Conservation (phyloP, 2,888 invertebrate genomes). For the Parasteatoda lunata region DNA sequence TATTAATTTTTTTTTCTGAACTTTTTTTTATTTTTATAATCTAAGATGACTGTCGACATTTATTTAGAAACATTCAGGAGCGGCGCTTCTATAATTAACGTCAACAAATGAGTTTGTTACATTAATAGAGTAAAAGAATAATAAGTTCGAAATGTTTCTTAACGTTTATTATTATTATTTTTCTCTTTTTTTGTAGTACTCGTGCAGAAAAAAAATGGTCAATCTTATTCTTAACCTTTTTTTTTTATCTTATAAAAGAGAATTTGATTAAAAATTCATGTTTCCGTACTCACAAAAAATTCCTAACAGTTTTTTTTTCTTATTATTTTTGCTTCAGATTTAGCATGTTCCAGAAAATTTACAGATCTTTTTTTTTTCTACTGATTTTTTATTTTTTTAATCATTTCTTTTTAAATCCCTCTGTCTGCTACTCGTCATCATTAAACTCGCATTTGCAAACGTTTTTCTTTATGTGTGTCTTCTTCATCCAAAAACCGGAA, state of each 20-base stretch:
- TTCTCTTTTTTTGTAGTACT: no score
- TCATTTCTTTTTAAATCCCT: neutral
- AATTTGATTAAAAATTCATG: constrained; percentile 38
- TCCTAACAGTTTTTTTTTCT: constrained; percentile 2
- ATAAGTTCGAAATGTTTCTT: no score
- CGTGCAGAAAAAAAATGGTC: no score
- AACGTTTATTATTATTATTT: no score
- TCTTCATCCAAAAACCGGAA: neutral
- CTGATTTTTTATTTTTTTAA: neutral
- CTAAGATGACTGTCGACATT: no score
- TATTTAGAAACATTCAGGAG: no score
- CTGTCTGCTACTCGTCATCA: constrained; percentile 20
- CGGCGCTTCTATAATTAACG: no score
- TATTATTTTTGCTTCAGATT: constrained; percentile 1
- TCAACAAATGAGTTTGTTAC: no score
- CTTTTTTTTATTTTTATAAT: no score
- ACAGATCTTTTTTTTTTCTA: neutral
- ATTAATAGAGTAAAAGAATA: no score
- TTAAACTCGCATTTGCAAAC: constrained; percentile 53
- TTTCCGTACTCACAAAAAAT: constrained; percentile 9
- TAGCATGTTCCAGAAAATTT: neutral
- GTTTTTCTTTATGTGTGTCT: constrained; percentile 1
- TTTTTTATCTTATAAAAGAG: neutral
- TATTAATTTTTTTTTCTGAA: no score
- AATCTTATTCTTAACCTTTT: neutral